Conservation (phyloP, 1,140 invertebrate species). For the Plodia interpunctella region DNA sequence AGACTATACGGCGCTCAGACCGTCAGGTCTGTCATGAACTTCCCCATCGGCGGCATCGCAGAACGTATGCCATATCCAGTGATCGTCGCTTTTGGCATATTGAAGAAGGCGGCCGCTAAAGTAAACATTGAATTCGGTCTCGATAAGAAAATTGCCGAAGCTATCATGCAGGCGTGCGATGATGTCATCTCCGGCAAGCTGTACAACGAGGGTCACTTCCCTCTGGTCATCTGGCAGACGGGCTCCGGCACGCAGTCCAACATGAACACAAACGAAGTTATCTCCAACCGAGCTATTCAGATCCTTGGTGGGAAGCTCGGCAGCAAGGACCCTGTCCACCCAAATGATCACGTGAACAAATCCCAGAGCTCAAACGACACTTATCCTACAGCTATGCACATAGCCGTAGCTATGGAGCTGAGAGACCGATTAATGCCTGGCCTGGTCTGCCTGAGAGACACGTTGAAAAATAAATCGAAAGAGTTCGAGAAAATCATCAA, state of each 20-base stretch:
- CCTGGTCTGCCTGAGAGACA: constrained; percentile 85
- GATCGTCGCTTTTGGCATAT: constrained; percentile 95
- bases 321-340: constrained; percentile 96
- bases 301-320: constrained; percentile 95
- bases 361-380: constrained; percentile 99
- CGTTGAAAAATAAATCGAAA: constrained; percentile 86
- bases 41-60: constrained; percentile 95
- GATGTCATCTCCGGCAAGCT: constrained; percentile 97
- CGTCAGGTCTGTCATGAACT: constrained; percentile 95
- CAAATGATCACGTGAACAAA: constrained; percentile 99
- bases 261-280: constrained; percentile 99
- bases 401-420: constrained; percentile 95
- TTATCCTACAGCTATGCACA: constrained; percentile 99
- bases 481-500: constrained; percentile 96
- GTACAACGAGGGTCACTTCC: constrained; percentile 94
- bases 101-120: constrained; percentile 98
- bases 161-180: constrained; percentile 94
- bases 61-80: constrained; percentile 83
- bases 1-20: constrained; percentile 99
- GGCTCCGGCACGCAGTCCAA: constrained; percentile 99
- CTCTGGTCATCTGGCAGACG: constrained; percentile 99
- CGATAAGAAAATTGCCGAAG: constrained; percentile 91
- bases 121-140: constrained; percentile 97
- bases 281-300: constrained; percentile 97
- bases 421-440: constrained; percentile 90